These are phyloP conservation scores for Physella acuta DNA, from an alignment of 1,140 invertebrate species.

Conservation along the genomic window DNA sequence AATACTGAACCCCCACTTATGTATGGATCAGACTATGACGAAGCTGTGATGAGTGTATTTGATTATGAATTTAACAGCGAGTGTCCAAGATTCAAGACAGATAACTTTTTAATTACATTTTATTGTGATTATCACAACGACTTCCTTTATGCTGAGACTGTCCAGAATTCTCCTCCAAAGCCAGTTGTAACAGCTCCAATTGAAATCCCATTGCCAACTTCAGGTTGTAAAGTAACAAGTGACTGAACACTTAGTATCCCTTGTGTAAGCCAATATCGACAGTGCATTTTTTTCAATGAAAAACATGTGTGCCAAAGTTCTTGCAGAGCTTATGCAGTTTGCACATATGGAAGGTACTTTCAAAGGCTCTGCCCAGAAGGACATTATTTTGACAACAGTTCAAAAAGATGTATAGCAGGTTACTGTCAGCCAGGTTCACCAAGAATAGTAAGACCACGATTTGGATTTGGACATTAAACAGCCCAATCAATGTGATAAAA, in stretches of 20 bases:
- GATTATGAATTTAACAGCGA: conserved; percentile 36
- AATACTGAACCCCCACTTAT: conserved; percentile 31
- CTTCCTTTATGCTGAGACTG: conserved; percentile 39
- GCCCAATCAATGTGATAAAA: too few relatives aligned
- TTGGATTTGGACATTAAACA: too few relatives aligned
- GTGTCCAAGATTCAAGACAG: conserved; percentile 37
- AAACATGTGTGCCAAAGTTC: conserved; percentile 15
- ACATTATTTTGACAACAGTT: too few relatives aligned
- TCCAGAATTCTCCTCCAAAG: neutral
- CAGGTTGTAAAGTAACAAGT: conserved; percentile 22
- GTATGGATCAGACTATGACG: conserved; percentile 41
- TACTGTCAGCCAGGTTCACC: too few relatives aligned
- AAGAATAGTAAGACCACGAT: too few relatives aligned
- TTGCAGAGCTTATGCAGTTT: conserved; percentile 24
- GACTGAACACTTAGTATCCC: conserved; percentile 20
- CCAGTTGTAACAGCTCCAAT: neutral
- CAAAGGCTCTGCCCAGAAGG: too few relatives aligned
- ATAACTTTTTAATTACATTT: conserved; percentile 44
- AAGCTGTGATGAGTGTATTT: conserved; percentile 40
- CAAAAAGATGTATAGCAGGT: too few relatives aligned
- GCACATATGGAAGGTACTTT: conserved; percentile 30
- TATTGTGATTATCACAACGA: conserved; percentile 48
- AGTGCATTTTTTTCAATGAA: conserved; percentile 21
- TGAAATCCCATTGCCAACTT: neutral
- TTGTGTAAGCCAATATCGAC: conserved; percentile 11